A percentile compares a stretch with the other conserved stretches of the same genome.
Conservation (phyloP, 2,797 vertebrate species). For the Tympanoctomys barrerae region DNA sequence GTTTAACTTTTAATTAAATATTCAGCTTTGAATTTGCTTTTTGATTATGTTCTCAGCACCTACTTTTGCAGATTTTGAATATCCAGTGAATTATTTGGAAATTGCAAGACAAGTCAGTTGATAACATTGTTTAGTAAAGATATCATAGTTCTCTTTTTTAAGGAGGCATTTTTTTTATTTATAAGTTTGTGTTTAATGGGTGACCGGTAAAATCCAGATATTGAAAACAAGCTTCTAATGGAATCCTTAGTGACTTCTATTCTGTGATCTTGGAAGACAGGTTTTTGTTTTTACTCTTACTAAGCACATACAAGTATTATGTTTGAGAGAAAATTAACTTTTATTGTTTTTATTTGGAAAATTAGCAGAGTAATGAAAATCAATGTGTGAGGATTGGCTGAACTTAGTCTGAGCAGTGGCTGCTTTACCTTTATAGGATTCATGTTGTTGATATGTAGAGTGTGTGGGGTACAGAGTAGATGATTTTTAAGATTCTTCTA, state of each 20-base stretch:
- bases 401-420: neutral
- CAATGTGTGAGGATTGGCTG: neutral
- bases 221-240: neutral
- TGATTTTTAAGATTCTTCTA: conserved; percentile 21
- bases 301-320: conserved; percentile 9
- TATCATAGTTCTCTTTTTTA: neutral
- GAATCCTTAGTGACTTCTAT: conserved; percentile 5
- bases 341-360: conserved; percentile 15
- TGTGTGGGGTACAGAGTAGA: neutral
- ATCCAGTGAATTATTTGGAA: conserved; percentile 40
- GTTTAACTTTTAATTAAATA: conserved; percentile 39
- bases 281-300: neutral
- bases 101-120: conserved; percentile 29
- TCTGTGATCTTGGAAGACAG: neutral
- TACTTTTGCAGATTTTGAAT: conserved; percentile 15
- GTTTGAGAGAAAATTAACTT: conserved; percentile 9
- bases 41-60: neutral
- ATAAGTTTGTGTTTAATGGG: conserved; percentile 30
- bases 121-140: conserved; percentile 16
- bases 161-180: neutral
- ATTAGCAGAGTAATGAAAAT: neutral
- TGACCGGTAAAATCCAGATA: neutral
- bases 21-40: conserved; percentile 18
- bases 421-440: neutral
- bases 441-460: neutral